Base-by-base conservation (phyloP, 2,888 invertebrate species). In the Erannis defoliaria region DNA sequence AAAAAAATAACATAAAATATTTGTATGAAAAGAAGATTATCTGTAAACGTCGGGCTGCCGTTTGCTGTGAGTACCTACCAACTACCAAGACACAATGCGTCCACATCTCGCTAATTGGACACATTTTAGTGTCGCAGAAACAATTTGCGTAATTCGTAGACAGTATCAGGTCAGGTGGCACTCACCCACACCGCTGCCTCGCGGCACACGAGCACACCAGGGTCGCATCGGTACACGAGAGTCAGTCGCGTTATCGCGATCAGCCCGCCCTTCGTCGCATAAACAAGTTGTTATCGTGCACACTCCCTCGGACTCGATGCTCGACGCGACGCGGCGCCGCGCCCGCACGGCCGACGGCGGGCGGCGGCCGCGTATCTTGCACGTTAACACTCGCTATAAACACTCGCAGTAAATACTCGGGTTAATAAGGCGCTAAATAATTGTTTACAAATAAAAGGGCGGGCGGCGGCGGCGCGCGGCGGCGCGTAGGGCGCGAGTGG, bases 361-460 rank as follows among this genome's bases (percentile, higher is more conserved):
- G n/a, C n/a, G n/a, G 26, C 54, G 35, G n/a, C 50, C 54, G 21
- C 61, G 46, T 59, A 49, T 49, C 57, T 38, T 33, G 42, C 45
- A 19, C 16, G 14, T 49, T 9, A 38, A 40, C 43, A 46, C 46
- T 46, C 18, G 18, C 29, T 46, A 29, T 29, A 46, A 46, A 29
- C 46, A 31, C 5, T 18, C 29, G 40, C 55, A 21, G 31, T 45
- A 46, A 55, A 55, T 29, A 31, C 50, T 45, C 37, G n/a, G n/a
- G 43, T 60, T 56, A 55, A 61, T 51, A 51, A 64, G 38, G 45
- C 51, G 46, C 55, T 54, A 73, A 74, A 68, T 69, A 76, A 76
- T 75, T 81, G 81, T 81, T 81, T 77, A 77, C 76, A 77, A 78
- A 80, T 77, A 80, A 54, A 35, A 66, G 75, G 78, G 77, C 75